Evolutionary conservation across 2,113 vertebrate species (phyloP).

Genomic region (Nansenia antarctica): DNA sequence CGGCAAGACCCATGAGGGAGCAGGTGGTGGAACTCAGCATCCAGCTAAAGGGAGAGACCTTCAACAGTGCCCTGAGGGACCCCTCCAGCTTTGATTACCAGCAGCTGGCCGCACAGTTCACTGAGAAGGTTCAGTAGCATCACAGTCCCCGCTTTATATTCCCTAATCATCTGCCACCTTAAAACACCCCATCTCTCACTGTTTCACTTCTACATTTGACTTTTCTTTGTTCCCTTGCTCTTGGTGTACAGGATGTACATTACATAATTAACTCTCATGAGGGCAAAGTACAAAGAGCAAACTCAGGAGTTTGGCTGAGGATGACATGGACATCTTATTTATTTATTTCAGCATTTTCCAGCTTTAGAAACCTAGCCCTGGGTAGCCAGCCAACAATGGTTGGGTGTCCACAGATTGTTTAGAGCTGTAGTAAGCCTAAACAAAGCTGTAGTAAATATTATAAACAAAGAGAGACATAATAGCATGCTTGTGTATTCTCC

Average conservation of each 20-base stretch:
- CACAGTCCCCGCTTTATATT: background rate
- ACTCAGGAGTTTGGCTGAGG: conserved; percentile 33
- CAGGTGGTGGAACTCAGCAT: conserved; percentile 88
- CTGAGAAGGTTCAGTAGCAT: conserved; percentile 75
- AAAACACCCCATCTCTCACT: background rate
- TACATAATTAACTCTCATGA: conserved; percentile 12
- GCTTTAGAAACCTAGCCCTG: conserved; percentile 18
- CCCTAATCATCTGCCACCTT: background rate
- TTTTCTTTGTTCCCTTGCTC: background rate
- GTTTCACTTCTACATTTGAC: background rate
- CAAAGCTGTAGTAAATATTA: no score
- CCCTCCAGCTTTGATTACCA: conserved; percentile 70
- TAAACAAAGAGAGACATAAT: no score
- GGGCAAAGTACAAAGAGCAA: conserved; percentile 36
- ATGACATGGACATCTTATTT: conserved; percentile 36
- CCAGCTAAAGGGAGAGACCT: conserved; percentile 79
- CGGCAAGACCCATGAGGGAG: conserved; percentile 67
- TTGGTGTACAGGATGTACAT: conserved; percentile 28
- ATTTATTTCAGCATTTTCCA: conserved; percentile 31
- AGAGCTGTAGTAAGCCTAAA: no score
- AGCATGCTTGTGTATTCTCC: no score
- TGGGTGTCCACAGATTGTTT: no score
- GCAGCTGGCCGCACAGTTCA: conserved; percentile 77
- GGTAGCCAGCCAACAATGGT: no score
- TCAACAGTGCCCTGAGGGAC: conserved; percentile 78